Base-by-base conservation (phyloP, 2,113 vertebrate species). In the Alethe diademata region DNA sequence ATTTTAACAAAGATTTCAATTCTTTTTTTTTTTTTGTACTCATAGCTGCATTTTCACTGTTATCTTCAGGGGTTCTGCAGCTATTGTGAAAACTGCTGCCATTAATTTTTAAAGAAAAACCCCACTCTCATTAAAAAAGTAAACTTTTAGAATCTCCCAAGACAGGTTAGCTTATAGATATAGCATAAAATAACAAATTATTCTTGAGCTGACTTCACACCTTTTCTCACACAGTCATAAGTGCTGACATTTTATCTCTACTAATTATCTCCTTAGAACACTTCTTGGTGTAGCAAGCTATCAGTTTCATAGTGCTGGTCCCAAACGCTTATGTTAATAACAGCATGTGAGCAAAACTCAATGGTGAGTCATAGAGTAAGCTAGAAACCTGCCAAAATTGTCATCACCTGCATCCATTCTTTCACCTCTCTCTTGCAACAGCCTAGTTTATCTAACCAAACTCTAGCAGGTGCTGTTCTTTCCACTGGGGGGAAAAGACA, bases 81-180 rank as follows among this genome's bases (percentile, higher is more conserved):
- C 11, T 11, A 50, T 86, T 89, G 12, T 92, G 53, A 72, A 97
- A 93, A 97, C 53, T 87, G 16, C 24, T 88, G 54, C 64, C 50
- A 96, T 93, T 86, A 93, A 91, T 83, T 97, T 88, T 40, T 22
- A 29, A 19, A 71, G 93, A 40, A 48, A 93, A 92, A 76, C 5
- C 1, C 2, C 5, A 31, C 6, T 84, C 10, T 43, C 25, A 60
- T 80, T 40, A 70, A 92, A 91, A 73, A 56, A 64, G 28, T 5
- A 65, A 43, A 62, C 4, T 76, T 67, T 67, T 35, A 82, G 24
- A 11, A n/a, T 79, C 35, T 84, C 43, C 54, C 9, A 88, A 81
- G 45, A 35, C 40, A 89, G 40, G 36, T 16, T 80, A 82, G 29
- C 19, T 75, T 60, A 78, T 12, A 84, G 13, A 60, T 66, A 62